Evolutionary conservation across 2,888 invertebrate genomes (phyloP).

Genomic region (Yponomeuta plumbellus): DNA sequence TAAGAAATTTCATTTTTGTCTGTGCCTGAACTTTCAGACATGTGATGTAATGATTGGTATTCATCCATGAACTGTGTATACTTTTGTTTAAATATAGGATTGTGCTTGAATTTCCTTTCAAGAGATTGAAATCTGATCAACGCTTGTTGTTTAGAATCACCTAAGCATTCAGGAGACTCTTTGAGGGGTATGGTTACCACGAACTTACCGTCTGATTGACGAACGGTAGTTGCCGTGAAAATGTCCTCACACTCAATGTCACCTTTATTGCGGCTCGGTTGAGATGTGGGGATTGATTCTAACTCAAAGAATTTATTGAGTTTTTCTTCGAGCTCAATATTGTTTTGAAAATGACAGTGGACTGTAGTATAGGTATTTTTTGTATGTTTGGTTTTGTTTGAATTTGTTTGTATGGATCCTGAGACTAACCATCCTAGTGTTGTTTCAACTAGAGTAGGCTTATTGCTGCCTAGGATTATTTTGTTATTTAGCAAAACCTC

Average conservation of each 20-base stretch:
- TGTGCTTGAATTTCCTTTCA: background rate
- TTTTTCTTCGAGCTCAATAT: conserved; percentile 12
- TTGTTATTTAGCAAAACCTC: conserved; percentile 14
- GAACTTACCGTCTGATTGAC: background rate
- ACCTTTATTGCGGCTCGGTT: background rate
- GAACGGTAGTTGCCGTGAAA: background rate
- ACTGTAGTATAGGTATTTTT: conserved; percentile 4
- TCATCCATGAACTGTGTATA: conserved; percentile 13
- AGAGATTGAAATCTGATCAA: conserved; percentile 7
- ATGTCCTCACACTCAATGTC: background rate
- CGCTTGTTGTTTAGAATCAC: conserved; percentile 3
- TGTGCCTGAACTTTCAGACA: background rate
- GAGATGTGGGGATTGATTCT: conserved; percentile 13
- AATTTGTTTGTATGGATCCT: conserved; percentile 13
- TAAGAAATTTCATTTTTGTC: background rate
- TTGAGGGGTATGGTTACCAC: conserved; percentile 1
- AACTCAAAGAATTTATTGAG: conserved; percentile 12
- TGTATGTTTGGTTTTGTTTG: conserved; percentile 1
- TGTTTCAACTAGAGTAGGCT: conserved; percentile 18
- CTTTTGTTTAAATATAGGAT: background rate
- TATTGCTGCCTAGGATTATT: conserved; percentile 14
- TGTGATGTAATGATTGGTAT: conserved; percentile 9
- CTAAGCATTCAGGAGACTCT: conserved; percentile 3
- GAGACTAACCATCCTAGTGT: conserved; percentile 22
- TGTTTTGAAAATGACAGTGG: conserved; percentile 7